These are phyloP conservation scores for Amorpha juglandis DNA, from an alignment of 2,888 invertebrate genomes.

Conservation along the genomic window DNA sequence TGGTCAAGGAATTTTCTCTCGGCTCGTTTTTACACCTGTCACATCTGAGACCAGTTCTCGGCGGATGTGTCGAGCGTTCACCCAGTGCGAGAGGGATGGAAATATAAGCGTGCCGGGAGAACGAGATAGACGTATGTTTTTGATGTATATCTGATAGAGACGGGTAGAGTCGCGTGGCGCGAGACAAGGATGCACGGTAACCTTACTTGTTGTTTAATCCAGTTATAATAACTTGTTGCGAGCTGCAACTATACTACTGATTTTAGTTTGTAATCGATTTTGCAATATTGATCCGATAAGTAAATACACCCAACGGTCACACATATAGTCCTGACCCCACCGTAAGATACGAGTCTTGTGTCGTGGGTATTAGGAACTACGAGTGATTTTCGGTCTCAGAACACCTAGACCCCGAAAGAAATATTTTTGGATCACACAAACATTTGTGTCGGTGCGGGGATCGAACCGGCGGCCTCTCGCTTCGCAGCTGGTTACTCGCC, in stretches of 20 bases:
- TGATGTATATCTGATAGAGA: constrained; percentile 35
- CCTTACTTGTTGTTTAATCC: constrained; percentile 54
- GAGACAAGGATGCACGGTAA: constrained; percentile 44
- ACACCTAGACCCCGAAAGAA: too few relatives aligned
- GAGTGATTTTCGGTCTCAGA: too few relatives aligned
- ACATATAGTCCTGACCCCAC: too few relatives aligned
- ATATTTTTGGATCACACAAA: too few relatives aligned
- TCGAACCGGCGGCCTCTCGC: too few relatives aligned
- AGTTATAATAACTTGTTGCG: constrained; percentile 63
- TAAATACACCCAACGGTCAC: too few relatives aligned
- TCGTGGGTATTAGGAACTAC: too few relatives aligned
- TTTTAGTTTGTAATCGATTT: constrained; percentile 33
- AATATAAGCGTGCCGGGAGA: constrained; percentile 60
- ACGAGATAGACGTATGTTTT: constrained; percentile 34
- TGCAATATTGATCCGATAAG: constrained; percentile 20
- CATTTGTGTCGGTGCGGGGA: too few relatives aligned
- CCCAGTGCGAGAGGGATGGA: constrained; percentile 56
- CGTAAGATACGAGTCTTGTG: too few relatives aligned
- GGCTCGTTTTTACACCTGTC: constrained; percentile 75
- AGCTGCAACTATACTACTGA: constrained; percentile 45
- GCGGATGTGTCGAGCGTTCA: constrained; percentile 73
- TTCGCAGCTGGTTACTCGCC: too few relatives aligned
- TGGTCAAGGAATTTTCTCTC: constrained; percentile 59
- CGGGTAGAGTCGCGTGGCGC: constrained; percentile 67
- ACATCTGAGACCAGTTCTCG: constrained; percentile 63